Evolutionary conservation across 2,797 vertebrate genomes (phyloP).

Genomic region (Lepidocolaptes lacrymiger): DNA sequence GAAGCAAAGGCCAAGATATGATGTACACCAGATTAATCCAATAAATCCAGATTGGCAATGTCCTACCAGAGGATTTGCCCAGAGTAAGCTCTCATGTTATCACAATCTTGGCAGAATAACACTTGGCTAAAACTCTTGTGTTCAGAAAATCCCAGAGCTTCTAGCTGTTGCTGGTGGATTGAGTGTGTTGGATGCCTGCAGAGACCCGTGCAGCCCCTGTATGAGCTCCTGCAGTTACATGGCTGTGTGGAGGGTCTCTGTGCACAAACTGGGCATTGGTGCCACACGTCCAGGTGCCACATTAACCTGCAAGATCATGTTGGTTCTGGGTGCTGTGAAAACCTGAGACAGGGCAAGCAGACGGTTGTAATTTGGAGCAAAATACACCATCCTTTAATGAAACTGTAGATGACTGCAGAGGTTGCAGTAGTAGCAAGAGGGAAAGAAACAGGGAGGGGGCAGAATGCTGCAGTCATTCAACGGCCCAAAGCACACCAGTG

Average conservation of each 20-base stretch:
- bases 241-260: rapidly evolving
- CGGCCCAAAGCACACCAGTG: rapidly evolving
- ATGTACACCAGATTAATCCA: neutral
- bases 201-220: neutral
- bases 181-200: neutral
- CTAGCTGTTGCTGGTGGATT: neutral
- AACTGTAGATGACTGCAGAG: neutral
- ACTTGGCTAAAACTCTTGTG: neutral
- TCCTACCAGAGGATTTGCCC: neutral
- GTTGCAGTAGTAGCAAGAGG: neutral
- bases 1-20: neutral
- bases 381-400: neutral
- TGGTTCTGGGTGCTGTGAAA: neutral
- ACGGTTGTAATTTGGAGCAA: neutral
- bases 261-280: rapidly evolving
- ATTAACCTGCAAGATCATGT: rapidly evolving
- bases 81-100: neutral
- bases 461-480: neutral
- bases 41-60: neutral
- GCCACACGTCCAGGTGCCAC: rapidly evolving
- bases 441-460: neutral
- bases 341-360: neutral
- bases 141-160: neutral
- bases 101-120: neutral
- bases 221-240: neutral